These are phyloP conservation scores for Eurystomus glaucurus DNA, from an alignment of 2,797 vertebrate genomes.

Conservation along the genomic window DNA sequence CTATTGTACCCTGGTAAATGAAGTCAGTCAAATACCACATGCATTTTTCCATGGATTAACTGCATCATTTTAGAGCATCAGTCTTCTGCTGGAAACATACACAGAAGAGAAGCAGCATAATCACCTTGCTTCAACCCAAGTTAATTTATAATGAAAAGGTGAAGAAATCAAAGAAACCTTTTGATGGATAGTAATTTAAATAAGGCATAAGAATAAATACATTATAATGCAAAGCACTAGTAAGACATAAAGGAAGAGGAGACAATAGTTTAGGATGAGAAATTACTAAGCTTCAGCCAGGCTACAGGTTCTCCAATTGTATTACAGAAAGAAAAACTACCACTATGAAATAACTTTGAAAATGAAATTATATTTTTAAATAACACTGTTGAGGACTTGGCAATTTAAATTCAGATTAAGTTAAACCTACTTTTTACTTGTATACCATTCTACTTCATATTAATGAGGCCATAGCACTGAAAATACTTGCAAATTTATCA, in stretches of 20 bases:
- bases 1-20: background rate
- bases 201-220: background rate
- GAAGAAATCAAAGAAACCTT: background rate
- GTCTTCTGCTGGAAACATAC: background rate
- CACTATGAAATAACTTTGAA: background rate
- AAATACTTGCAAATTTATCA: background rate
- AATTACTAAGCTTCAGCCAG: background rate
- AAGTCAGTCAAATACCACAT: background rate
- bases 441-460: background rate
- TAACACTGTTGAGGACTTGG: background rate
- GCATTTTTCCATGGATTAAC: background rate
- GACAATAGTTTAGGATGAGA: background rate
- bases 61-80: background rate
- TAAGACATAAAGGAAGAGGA: background rate
- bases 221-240: background rate
- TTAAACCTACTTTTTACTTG: background rate
- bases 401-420: background rate
- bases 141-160: background rate
- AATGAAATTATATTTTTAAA: background rate
- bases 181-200: background rate
- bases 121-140: background rate
- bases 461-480: background rate
- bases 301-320: fast-evolving
- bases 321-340: background rate
- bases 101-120: background rate